phyloP scores from a whole-genome alignment of 1,140 invertebrate genomes.

The Diachasmimorpha longicaudata region DNA sequence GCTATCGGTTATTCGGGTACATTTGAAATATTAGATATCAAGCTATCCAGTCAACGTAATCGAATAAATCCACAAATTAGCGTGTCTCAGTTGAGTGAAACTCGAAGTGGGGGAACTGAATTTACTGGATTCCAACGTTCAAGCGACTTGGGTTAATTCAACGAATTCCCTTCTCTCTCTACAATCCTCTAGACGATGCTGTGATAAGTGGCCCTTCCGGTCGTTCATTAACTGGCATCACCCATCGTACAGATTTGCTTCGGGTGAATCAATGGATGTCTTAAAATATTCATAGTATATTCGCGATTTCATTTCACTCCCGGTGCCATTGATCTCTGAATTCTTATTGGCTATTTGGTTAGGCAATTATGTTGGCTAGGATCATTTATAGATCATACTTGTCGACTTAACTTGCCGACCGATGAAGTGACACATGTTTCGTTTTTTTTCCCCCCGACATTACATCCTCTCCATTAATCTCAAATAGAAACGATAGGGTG shows the following conservation, averaged over 20 bases:
- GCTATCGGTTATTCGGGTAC: conserved; percentile 3
- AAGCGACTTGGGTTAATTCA: not conserved
- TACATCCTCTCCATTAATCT: not conserved
- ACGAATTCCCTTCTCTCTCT: not conserved
- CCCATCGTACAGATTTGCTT: not conserved
- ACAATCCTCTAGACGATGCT: not conserved
- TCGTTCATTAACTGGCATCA: not conserved
- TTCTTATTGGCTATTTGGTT: not conserved
- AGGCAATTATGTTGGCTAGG: not conserved
- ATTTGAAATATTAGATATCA: conserved; percentile 17
- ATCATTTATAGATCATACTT: not conserved
- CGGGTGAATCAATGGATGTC: not conserved
- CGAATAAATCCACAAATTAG: conserved; percentile 15
- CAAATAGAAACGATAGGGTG: not conserved
- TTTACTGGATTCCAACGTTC: not conserved
- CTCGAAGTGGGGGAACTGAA: not conserved
- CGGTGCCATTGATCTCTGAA: not conserved
- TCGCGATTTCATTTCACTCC: not conserved
- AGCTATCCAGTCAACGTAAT: conserved; percentile 6
- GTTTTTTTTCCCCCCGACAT: not conserved
- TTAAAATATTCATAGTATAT: not conserved
- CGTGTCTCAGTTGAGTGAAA: conserved; percentile 3
- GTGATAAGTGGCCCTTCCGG: not conserved
- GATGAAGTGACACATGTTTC: not conserved
- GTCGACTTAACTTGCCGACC: not conserved